phyloP scores from a whole-genome alignment of 2,113 vertebrate species.

The Gallinago paraguaiae region DNA sequence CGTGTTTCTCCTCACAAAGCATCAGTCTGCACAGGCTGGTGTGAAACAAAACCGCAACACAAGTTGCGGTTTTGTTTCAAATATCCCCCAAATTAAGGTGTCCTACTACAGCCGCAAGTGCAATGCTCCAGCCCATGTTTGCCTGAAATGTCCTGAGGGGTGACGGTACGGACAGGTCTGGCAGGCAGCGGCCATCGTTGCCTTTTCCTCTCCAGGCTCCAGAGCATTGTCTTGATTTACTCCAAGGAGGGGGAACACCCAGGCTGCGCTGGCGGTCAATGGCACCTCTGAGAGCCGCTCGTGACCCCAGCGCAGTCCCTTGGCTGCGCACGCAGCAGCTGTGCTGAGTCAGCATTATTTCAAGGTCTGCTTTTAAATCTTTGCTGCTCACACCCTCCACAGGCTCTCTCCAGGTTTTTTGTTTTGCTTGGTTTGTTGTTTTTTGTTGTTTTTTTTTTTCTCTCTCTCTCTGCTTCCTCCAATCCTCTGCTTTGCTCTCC shows the following conservation, averaged over 20 bases:
- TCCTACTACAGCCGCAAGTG: neutral
- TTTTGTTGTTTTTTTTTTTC: neutral
- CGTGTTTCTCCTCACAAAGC: neutral
- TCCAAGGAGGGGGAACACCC: neutral
- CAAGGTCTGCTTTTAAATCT: neutral
- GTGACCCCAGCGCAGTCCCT: neutral
- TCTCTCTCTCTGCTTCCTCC: accelerated
- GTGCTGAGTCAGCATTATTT: slow-evolving; percentile 6
- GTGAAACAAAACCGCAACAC: too few species aligned
- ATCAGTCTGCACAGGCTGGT: neutral
- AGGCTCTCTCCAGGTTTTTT: neutral
- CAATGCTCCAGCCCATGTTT: neutral
- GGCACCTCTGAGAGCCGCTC: neutral
- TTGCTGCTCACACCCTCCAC: slow-evolving; percentile 32
- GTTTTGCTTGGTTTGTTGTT: neutral
- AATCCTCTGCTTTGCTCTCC: neutral
- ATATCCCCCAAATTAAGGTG: neutral
- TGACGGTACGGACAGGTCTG: accelerated
- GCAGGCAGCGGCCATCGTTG: neutral
- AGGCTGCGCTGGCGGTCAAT: accelerated
- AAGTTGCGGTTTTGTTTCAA: neutral
- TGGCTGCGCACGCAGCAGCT: neutral
- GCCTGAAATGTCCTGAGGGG: accelerated
- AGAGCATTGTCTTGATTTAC: neutral
- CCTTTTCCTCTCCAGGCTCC: neutral